phyloP scores from a whole-genome alignment of 2,113 vertebrate species.

The Epinephelus cyanopodus region DNA sequence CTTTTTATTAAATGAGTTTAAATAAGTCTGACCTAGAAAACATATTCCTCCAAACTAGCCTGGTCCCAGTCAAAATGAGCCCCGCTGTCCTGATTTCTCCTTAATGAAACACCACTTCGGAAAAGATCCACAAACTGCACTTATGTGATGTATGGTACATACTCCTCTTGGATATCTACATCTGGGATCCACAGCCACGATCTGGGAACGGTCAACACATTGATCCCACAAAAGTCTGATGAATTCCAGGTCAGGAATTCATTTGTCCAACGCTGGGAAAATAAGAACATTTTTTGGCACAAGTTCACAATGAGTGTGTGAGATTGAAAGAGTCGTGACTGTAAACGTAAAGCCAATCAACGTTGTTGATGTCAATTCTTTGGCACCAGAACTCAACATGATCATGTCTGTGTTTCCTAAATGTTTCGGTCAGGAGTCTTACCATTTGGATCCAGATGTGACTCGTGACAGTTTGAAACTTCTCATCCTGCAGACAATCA shows the following conservation, averaged over 20 bases:
- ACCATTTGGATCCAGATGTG: conserved; percentile 60
- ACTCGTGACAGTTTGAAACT: conserved; percentile 63
- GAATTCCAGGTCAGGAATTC: conserved; percentile 74
- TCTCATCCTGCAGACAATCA: conserved; percentile 68
- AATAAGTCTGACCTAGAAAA: too few species aligned
- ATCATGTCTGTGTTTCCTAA: too few species aligned
- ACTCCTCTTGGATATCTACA: conserved; percentile 68
- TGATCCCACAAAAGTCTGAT: conserved; percentile 70
- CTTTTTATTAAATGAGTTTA: too few species aligned
- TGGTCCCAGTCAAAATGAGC: too few species aligned
- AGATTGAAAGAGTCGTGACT: not conserved
- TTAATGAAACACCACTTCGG: too few species aligned
- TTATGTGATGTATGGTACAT: conserved; percentile 17
- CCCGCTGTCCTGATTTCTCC: too few species aligned
- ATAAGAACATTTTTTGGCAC: not conserved
- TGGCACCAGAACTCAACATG: not conserved
- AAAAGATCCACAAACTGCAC: too few species aligned
- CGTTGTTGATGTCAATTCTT: too few species aligned
- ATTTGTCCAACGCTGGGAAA: conserved; percentile 69
- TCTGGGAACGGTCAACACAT: conserved; percentile 37
- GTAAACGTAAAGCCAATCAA: not conserved
- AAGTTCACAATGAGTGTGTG: not conserved
- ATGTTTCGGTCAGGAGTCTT: conserved; percentile 2
- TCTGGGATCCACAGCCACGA: conserved; percentile 75
- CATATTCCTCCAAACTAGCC: too few species aligned